Evolutionary conservation across 2,888 invertebrate genomes (phyloP), one percentile per base, ranked within the genome.

Genomic region (Lymantria dispar): DNA sequence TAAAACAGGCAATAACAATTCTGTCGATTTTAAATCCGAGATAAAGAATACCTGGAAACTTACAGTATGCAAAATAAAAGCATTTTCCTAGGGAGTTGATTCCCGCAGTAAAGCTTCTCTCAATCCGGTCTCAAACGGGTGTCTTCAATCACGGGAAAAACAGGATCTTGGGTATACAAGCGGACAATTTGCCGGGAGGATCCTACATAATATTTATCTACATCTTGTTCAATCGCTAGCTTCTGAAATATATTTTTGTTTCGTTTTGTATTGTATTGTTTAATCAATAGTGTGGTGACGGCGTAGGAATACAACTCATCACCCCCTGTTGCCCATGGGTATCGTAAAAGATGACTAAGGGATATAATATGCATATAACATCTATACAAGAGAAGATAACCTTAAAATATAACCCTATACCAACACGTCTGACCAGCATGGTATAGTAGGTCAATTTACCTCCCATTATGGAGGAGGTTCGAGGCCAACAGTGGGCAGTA

Each of bases 121-220:
- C 73, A 73, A 78, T 74, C 76, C 74, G 53, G 56, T 62, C 68
- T 62, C 65, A 64, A 74, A 74, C 70, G 60, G 50, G 52, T 68
- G 68, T 72, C 66, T 72, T 79, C 80, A 79, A 79, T 80, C 78
- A 74, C 64, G 58, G 51, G 61, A 60, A 61, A 72, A 67, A 59
- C 69, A 71, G 67, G 66, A 66, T 71, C 68, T 68, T 69, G 60
- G 58, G 57, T 62, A 64, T 68, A 62, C 58, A 64, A 60, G 56
- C 48, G 43, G 52, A 52, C 56, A 59, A 63, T 66, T 64, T 64
- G 55, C 53, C 55, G 58, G 61, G 50, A 49, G 55, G 44, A 54
- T 47, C 49, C 47, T 40, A 50, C 50, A 48, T 62, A 63, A 59
- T 62, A 58, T 64, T 67, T 64, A 64, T 60, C 45, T 56, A 45